Conservation (phyloP, 2,113 vertebrate species). For the Corvus moneduloides region DNA sequence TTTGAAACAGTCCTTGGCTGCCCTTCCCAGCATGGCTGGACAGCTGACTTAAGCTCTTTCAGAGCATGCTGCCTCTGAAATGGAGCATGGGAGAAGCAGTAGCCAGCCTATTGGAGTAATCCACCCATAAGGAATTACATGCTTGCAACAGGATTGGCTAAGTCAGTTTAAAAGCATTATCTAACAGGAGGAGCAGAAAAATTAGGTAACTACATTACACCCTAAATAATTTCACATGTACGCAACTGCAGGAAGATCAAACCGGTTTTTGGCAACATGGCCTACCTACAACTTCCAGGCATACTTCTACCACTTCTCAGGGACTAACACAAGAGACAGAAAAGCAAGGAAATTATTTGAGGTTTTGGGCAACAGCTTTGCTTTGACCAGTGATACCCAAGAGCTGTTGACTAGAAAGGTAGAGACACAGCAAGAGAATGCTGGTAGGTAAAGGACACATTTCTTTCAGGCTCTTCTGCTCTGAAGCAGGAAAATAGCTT, state of each 20-base stretch:
- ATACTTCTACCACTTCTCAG: neutral
- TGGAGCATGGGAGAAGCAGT: neutral
- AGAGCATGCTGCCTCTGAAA: neutral
- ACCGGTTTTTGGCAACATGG: accelerated
- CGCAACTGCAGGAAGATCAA: neutral
- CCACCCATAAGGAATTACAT: neutral
- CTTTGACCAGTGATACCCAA: neutral
- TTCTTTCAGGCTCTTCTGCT: neutral
- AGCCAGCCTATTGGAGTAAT: neutral
- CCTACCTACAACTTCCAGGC: neutral
- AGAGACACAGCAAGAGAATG: neutral
- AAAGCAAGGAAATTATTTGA: neutral
- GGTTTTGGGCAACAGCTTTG: neutral
- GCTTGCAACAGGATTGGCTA: neutral
- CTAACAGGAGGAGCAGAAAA: neutral
- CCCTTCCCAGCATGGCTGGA: neutral
- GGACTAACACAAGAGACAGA: neutral
- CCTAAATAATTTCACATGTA: neutral
- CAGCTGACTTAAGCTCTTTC: neutral
- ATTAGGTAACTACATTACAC: neutral
- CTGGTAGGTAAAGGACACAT: neutral
- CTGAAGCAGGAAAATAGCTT: neutral
- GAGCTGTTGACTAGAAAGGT: neutral
- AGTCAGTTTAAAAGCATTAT: neutral
- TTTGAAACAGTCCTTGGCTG: neutral